Evolutionary conservation across 1,140 invertebrate species (phyloP), one percentile per base, ranked within the genome.

Genomic region (Eueides isabella): DNA sequence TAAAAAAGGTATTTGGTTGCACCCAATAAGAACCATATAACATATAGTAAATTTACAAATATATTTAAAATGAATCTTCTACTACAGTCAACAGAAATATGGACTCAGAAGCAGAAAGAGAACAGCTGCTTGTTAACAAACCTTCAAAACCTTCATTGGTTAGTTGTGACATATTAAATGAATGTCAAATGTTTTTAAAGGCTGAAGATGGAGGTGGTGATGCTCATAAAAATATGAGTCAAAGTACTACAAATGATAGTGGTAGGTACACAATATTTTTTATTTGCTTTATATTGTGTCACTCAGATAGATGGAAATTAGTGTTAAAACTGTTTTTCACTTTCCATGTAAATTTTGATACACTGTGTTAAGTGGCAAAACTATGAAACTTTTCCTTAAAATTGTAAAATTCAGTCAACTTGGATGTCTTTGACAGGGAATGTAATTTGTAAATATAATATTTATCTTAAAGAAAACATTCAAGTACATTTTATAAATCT

Each of bases 191-290:
- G 81, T 92, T 91, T 71, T 67, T 92, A 55, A 90, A 86, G 55
- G 87, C 90, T 76, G 90, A 92, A 74, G 89, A 91, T 71, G 90
- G 90, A 29, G 81, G 89, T 67, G 89, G 90, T 65, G 90, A 91
- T 84, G 81, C 83, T 31, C 79, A 81, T 62, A 71, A 63, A n/a
- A 85, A 78, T 48, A 77, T 82, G 35, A 81, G 74, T 48, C 75
- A 74, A 28, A 80, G 80, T 65, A 75, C 79, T 63, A 35, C 63
- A 30, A 71, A 71, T 26, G 48, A 55, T 29, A 75, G 70, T 80
- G 83, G 74, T 73, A 79, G n/a, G n/a, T n/a, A n/a, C n/a, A n/a
- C n/a, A n/a, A n/a, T n/a, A n/a, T n/a, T n/a, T n/a, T n/a, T n/a
- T n/a, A n/a, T n/a, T n/a, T n/a, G n/a, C n/a, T n/a, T n/a, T n/a